Conservation (phyloP, 2,888 invertebrate species). For the Pimpla rufipes region DNA sequence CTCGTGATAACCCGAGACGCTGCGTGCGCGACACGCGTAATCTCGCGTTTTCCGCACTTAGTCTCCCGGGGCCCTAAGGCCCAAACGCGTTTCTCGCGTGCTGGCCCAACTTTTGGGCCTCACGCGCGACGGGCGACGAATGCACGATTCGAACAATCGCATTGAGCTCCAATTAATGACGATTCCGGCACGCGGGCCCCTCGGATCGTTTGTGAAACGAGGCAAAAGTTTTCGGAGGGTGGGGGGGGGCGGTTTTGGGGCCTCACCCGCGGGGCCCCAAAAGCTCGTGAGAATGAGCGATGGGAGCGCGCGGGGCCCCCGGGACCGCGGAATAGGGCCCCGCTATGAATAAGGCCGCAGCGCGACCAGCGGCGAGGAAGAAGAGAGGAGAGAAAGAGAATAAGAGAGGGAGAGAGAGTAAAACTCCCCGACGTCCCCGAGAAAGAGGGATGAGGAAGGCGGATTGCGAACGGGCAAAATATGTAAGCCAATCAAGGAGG, state of each 20-base stretch:
- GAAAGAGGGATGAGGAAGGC: constrained; percentile 35
- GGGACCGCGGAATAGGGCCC: background rate
- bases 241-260: background rate
- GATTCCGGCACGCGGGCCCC: background rate
- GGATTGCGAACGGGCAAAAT: constrained; percentile 63
- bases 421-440: constrained; percentile 9
- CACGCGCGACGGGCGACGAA: too few relatives aligned
- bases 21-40: too few relatives aligned
- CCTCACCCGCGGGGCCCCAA: background rate
- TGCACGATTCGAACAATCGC: background rate
- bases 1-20: too few relatives aligned
- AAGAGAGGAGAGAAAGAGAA: constrained; percentile 4
- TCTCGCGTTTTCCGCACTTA: too few relatives aligned
- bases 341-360: constrained; percentile 15
- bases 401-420: constrained; percentile 1
- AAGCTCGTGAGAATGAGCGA: constrained; percentile 10
- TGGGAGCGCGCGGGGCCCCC: background rate
- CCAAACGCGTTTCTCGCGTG: too few relatives aligned
- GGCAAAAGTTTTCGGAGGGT: background rate
- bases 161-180: background rate
- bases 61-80: too few relatives aligned
- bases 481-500: constrained; percentile 71
- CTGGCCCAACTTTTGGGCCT: too few relatives aligned
- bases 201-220: background rate
- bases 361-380: background rate